These are phyloP conservation scores for Pseudobourletiella spinata DNA, from an alignment of 1,140 invertebrate genomes.

Conservation along the genomic window DNA sequence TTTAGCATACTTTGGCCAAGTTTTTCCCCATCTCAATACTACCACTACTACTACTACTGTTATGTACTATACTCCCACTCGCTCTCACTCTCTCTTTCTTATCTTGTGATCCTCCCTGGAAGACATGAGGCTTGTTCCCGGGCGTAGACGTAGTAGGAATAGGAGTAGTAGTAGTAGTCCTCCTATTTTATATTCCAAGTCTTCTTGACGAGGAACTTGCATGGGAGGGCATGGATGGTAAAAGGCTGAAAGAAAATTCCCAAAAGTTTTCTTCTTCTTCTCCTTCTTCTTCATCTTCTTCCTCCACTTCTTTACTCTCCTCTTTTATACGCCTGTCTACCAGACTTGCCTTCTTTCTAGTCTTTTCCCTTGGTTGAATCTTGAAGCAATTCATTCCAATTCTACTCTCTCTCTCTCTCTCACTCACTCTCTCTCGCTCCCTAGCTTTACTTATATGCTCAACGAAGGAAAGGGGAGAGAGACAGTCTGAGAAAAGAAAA, in stretches of 20 bases:
- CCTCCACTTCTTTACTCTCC: neutral
- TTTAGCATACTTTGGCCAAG: neutral
- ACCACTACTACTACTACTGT: neutral
- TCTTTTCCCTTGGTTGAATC: slow-evolving; percentile 4
- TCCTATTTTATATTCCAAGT: neutral
- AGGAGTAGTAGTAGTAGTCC: neutral
- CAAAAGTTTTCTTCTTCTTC: slow-evolving; percentile 19
- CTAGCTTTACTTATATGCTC: neutral
- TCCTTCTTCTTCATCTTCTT: neutral
- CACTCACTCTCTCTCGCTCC: neutral
- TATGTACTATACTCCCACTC: neutral
- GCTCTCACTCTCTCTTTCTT: neutral
- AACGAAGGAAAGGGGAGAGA: neutral
- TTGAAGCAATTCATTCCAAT: neutral
- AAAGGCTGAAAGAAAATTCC: slow-evolving; percentile 17
- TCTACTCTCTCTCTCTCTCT: neutral
- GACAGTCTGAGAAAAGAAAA: neutral
- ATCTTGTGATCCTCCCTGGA: neutral
- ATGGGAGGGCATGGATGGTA: neutral
- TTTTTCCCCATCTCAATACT: neutral
- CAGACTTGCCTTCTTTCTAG: neutral
- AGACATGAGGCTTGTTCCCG: too few relatives aligned
- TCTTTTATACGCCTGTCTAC: too few relatives aligned
- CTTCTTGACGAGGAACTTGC: slow-evolving; percentile 5
- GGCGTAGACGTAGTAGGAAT: too few relatives aligned